Percentiles rank a stretch among this genome's conserved stretches.
Evolutionary conservation across 2,888 invertebrate genomes (phyloP).

Genomic region (Sphecodes monilicornis): DNA sequence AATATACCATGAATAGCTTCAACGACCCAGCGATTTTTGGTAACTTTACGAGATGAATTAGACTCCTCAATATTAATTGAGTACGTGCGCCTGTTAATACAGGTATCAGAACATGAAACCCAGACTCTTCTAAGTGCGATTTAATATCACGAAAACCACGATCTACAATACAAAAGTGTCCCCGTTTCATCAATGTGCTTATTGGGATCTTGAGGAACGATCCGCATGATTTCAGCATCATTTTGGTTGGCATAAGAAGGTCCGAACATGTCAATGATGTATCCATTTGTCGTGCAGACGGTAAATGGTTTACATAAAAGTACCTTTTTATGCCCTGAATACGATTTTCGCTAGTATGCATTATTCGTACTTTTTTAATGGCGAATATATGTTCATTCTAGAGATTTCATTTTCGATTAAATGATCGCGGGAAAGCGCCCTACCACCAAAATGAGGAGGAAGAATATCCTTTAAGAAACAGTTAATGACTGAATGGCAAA

Average conservation of each 20-base stretch:
- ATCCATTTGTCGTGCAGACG: slow-evolving; percentile 68
- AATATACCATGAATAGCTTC: too few relatives aligned
- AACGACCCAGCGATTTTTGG: too few relatives aligned
- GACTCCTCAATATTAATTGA: too few relatives aligned
- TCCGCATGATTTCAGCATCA: slow-evolving; percentile 70
- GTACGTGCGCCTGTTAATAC: slow-evolving; percentile 67
- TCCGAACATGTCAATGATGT: slow-evolving; percentile 66
- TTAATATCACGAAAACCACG: slow-evolving; percentile 70
- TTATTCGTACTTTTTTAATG: slow-evolving; percentile 66
- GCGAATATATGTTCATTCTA: slow-evolving; percentile 62
- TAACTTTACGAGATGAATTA: too few relatives aligned
- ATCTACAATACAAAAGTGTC: slow-evolving; percentile 67
- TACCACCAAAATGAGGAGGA: not conserved
- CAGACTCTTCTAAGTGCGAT: slow-evolving; percentile 45
- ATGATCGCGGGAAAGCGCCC: slow-evolving; percentile 41
- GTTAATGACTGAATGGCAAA: too few relatives aligned
- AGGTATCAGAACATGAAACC: slow-evolving; percentile 51
- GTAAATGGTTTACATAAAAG: slow-evolving; percentile 73
- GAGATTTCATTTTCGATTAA: slow-evolving; percentile 59
- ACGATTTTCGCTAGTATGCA: slow-evolving; percentile 28
- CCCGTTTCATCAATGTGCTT: slow-evolving; percentile 49
- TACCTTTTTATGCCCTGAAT: too few relatives aligned
- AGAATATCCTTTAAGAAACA: not conserved
- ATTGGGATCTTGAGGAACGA: slow-evolving; percentile 52
- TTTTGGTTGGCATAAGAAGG: slow-evolving; percentile 66